Base-by-base conservation (phyloP, 2,113 vertebrate genomes). In the Proteles cristata region DNA sequence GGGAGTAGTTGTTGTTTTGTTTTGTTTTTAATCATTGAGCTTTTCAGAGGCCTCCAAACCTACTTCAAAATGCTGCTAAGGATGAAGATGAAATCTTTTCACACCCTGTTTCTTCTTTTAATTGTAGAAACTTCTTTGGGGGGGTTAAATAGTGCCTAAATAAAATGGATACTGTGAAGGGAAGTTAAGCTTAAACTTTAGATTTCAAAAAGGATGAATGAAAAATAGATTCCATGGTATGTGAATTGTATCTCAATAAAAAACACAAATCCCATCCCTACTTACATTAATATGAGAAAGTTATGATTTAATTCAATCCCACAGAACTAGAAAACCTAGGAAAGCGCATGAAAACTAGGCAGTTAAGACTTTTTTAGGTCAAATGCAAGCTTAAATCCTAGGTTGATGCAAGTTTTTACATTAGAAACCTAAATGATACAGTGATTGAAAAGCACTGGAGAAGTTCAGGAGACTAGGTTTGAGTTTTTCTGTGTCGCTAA, bases 181-280 rank as follows among this genome's bases (percentile, higher is more conserved):
- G 35, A 93, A 92, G 39, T 73, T 94, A 87, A 95, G 21, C 86
- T 93, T 96, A 63, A 92, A 86, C 15, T 91, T 88, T 76, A 50
- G 15, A 93, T 92, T 88, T 96, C 89, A 94, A 96, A 89, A 58
- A 79, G 53, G 5, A 58, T 68, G n/a, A 61, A 31, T 92, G 43
- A 93, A 96, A 97, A 96, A 87, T 58, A 77, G 17, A 87, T 86
- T 58, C 58, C 48, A 84, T 71, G 58, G 33, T 50, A 74, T 87
- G 25, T 95, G 55, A 83, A 88, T 92, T 88, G 39, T 71, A 82
- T 80, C 58, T 96, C 48, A 88, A 33, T 83, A 17, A 73, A 26
- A 48, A 92, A 82, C 55, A 61, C 71, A 69, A 50, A 87, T 74
- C 61, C 48, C 15, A 58, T 79, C 28, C 35, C 45, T 69, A n/a